Evolutionary conservation across 1,140 invertebrate species (phyloP), one percentile per base, ranked within the genome.

Genomic region (Pseudachorutes palmiensis): DNA sequence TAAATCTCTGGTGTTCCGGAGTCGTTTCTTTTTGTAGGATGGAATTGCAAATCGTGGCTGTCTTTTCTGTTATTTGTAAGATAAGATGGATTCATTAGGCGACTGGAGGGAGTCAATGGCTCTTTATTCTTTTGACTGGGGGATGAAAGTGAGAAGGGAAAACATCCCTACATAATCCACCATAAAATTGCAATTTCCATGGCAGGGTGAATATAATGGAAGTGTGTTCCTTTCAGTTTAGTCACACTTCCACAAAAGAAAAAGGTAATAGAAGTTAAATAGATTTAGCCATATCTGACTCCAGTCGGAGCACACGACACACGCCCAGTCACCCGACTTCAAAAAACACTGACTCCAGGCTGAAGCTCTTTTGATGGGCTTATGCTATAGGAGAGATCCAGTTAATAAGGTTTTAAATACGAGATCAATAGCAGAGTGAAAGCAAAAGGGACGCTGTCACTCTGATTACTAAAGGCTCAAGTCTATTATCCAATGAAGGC

Each of bases 171-270:
- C 24, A 55, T 55, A 55, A 55, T 55, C 51, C 51, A 55, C 51
- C 51, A 55, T 55, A 55, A 55, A 55, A 55, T 55, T 55, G 51
- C 51, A 55, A 55, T 55, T 55, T 55, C 51, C 51, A 55, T 26
- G 51, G 51, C 12, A 5, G 24, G 51, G 51, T 3, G 5, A 55
- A 22, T 12, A 55, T 55, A 55, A 55, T 55, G 24, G 51, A 24
- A 55, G 51, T 55, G 51, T 55, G 51, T 55, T 55, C 51, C 24
- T 55, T 55, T 14, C 9, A 55, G 51, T 55, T 55, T 55, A 55
- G 51, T 55, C 51, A 55, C 51, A 55, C 51, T 55, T 26, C 9
- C 12, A 55, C 51, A 55, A 55, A 14, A 24, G 24, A 24, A 55
- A 26, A 55, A 55, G 51, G 51, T 26, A 55, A 55, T 55, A 55